phyloP scores from a whole-genome alignment of 1,140 invertebrate species.

The Aradophagus sp. region DNA sequence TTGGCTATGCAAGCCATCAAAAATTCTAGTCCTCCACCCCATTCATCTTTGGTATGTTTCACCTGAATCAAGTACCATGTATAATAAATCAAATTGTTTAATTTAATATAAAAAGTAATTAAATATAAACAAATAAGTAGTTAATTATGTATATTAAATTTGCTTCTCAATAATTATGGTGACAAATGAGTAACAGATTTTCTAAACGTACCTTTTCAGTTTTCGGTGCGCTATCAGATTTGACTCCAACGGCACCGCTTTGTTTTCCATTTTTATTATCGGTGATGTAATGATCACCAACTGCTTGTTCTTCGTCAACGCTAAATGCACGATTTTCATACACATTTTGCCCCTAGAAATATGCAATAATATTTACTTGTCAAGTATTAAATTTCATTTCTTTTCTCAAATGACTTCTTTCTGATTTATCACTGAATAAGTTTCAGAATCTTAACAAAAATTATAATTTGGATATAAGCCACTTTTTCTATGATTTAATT shows the following conservation, averaged over 20 bases:
- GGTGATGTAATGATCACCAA: not conserved
- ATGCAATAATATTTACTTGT: no score
- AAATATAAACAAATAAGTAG: not conserved
- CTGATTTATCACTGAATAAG: no score
- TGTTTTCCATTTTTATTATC: conserved; percentile 17
- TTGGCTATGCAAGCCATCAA: conserved; percentile 91
- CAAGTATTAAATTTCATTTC: no score
- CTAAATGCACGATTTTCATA: conserved; percentile 55
- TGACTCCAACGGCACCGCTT: conserved; percentile 1
- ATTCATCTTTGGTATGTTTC: conserved; percentile 76
- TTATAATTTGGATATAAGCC: no score
- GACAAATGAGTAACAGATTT: no score
- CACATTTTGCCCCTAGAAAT: conserved; percentile 42
- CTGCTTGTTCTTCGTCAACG: conserved; percentile 13
- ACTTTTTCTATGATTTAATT: no score
- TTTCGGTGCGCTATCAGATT: not conserved
- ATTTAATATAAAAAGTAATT: not conserved
- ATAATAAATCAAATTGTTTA: no score
- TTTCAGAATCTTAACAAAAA: no score
- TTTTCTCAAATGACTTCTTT: no score
- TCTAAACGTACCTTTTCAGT: conserved; percentile 7
- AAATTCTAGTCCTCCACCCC: conserved; percentile 91
- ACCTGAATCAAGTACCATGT: conserved; percentile 3
- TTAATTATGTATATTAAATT: no score
- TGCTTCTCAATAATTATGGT: no score